Evolutionary conservation across 2,797 vertebrate genomes (phyloP).

Genomic region (Poecilia wingei): DNA sequence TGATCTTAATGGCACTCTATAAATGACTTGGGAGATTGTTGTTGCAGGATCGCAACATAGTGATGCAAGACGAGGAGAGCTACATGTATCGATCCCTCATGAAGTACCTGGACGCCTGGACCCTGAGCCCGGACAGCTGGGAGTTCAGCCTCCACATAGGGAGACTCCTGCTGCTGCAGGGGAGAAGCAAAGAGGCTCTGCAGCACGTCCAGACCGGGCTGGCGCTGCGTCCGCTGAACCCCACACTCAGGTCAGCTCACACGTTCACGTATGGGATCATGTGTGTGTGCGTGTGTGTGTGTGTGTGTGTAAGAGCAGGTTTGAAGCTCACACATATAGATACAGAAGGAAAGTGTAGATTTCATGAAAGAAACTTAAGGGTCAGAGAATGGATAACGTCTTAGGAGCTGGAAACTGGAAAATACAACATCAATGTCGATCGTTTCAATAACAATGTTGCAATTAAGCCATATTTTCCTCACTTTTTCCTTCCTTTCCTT

Average conservation of each 20-base stretch:
- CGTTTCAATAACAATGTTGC: neutral
- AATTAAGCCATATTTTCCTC: neutral
- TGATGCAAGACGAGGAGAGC: constrained; percentile 61
- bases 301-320: neutral
- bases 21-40: neutral
- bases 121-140: constrained; percentile 74
- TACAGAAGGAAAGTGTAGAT: neutral
- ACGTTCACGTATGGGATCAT: neutral
- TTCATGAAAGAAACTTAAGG: neutral
- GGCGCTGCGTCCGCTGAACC: constrained; percentile 65
- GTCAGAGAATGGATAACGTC: neutral
- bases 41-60: constrained; percentile 47
- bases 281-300: too few relatives aligned
- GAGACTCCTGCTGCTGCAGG: constrained; percentile 72
- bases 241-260: constrained; percentile 64
- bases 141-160: constrained; percentile 74
- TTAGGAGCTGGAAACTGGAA: neutral
- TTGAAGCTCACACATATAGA: neutral
- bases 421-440: neutral
- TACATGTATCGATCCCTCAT: constrained; percentile 67
- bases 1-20: neutral
- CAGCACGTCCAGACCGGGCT: constrained; percentile 73
- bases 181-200: constrained; percentile 66
- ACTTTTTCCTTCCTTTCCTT: neutral
- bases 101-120: constrained; percentile 81